Conservation (phyloP, 2,888 invertebrate species). For the Trissolcus brochymenae region DNA sequence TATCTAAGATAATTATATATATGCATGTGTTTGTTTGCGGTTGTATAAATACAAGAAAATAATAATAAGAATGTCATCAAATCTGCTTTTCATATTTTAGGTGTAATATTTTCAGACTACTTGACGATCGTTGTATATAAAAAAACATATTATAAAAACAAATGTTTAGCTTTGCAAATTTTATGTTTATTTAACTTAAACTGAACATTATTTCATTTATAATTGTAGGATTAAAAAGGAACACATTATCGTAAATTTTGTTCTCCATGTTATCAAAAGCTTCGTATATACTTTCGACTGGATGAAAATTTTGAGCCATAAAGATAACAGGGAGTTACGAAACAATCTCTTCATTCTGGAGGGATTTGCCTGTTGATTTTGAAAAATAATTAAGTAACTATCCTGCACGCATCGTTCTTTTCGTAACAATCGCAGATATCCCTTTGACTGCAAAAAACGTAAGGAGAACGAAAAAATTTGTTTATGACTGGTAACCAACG, state of each 20-base stretch:
- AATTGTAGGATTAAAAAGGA: constrained; percentile 35
- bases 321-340: constrained; percentile 22
- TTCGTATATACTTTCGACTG: constrained; percentile 15
- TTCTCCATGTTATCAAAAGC: constrained; percentile 25
- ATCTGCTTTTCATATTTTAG: constrained; percentile 34
- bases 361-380: constrained; percentile 25
- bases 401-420: constrained; percentile 21
- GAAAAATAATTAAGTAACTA: constrained; percentile 35
- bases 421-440: not conserved
- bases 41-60: constrained; percentile 46
- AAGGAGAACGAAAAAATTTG: constrained; percentile 10
- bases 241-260: constrained; percentile 28
- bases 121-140: constrained; percentile 48
- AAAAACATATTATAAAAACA: constrained; percentile 39
- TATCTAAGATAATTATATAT: constrained; percentile 48
- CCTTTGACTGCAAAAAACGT: not conserved
- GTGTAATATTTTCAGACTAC: constrained; percentile 49
- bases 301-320: constrained; percentile 38
- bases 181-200: constrained; percentile 8
- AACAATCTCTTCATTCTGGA: constrained; percentile 22
- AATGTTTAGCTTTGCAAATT: constrained; percentile 14
- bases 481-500: constrained; percentile 41
- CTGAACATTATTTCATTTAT: constrained; percentile 3
- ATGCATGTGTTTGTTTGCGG: too few species aligned
- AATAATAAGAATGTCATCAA: constrained; percentile 28